Base-by-base conservation (phyloP, 2,888 invertebrate genomes). In the Peribatodes rhomboidaria region DNA sequence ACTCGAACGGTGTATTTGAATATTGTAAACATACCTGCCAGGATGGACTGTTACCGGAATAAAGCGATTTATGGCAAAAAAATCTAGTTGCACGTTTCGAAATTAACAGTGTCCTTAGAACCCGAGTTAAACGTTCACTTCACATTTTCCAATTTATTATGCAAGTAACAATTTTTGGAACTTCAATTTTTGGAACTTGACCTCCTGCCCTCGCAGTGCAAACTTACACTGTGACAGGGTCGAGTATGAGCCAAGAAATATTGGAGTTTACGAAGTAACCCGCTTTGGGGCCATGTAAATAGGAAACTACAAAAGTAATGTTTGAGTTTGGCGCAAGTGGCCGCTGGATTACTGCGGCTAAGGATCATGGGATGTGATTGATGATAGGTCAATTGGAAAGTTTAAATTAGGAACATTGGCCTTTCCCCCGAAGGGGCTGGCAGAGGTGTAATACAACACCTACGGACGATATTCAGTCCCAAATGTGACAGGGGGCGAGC, bases 241-340 rank as follows among this genome's bases (percentile, higher is more conserved):
- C 80, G 77, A 78, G 83, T 84, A 84, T 83, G 84, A 84, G 87
- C 84, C 84, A 89, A 89, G 90, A 89, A 89, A 89, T 90, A 90
- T 90, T 89, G 87, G 87, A 89, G 88, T 90, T 89, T 85, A 82
- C 86, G 83, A 88, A 90, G 89, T 88, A 90, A 90, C 88, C 88
- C 89, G 89, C 88, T 90, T 89, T 88, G 87, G 90, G 89, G 86
- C 87, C 89, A 91, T 91, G 91, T 90, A 92, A 92, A 92, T 92
- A 89, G 86, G 87, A 84, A 89, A 89, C 88, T 89, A 88, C 88
- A 88, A 86, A 88, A 90, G 90, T 89, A 89, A 90, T 90, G 90
- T 90, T 90, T 90, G 90, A 92, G 83, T 89, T 88, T 82, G 82
- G 82, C 75, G 85, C 85, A 84, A 89, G 85, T 86, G 87, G 83